Base-by-base conservation (phyloP, 1,140 invertebrate species). In the Elysia chlorotica region DNA sequence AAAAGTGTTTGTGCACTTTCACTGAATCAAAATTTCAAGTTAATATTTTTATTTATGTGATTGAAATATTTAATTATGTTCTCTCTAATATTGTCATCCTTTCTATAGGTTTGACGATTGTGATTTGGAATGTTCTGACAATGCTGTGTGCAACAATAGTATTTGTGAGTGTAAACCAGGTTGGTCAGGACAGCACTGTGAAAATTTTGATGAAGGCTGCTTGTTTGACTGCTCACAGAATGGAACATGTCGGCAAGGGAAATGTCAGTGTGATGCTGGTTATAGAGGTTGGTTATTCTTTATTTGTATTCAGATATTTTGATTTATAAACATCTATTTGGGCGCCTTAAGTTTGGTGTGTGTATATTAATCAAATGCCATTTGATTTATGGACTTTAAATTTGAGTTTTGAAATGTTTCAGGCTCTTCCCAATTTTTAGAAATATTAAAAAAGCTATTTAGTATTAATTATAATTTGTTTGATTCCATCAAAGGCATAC, bases 21-120 rank as follows among this genome's bases (percentile, higher is more conserved):
- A n/a, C n/a, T n/a, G n/a, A n/a, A n/a, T n/a, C n/a, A n/a, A n/a
- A n/a, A n/a, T n/a, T n/a, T n/a, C n/a, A n/a, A n/a, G n/a, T n/a
- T n/a, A n/a, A n/a, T n/a, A n/a, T n/a, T n/a, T n/a, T n/a, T n/a
- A n/a, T n/a, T n/a, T n/a, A n/a, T n/a, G n/a, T n/a, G n/a, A n/a
- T n/a, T n/a, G n/a, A n/a, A n/a, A n/a, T n/a, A n/a, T n/a, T n/a
- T n/a, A n/a, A n/a, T n/a, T n/a, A n/a, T n/a, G n/a, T n/a, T n/a
- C n/a, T n/a, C n/a, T n/a, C n/a, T n/a, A n/a, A n/a, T n/a, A n/a
- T n/a, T n/a, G n/a, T n/a, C n/a, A n/a, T n/a, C n/a, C n/a, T n/a
- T n/a, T n/a, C n/a, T n/a, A n/a, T n/a, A 71, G 69, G 23, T 48
- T 63, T 41, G 69, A 62, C 38, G 28, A 41, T 25, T 71, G 69